Evolutionary conservation across 2,113 vertebrate genomes (phyloP).

Genomic region (Macaca fascicularis): T2T-MFA8v1.1 NC_088378.1:77178001-77178500

Average conservation of each 20-base stretch:
- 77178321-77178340: slow-evolving; percentile 82
- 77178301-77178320: slow-evolving; percentile 80
- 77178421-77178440: slow-evolving; percentile 84
- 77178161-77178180: slow-evolving; percentile 57
- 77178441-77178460: slow-evolving; percentile 84
- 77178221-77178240: slow-evolving; percentile 7
- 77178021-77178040: not conserved
- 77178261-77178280: slow-evolving; percentile 32
- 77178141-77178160: slow-evolving; percentile 22
- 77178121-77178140: slow-evolving; percentile 36
- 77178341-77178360: slow-evolving; percentile 82
- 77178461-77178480: slow-evolving; percentile 87
- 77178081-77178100: not conserved
- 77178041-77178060: not conserved
- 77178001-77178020: not conserved
- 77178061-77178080: slow-evolving; percentile 19
- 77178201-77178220: slow-evolving; percentile 18
- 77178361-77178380: slow-evolving; percentile 84
- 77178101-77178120: not conserved
- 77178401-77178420: slow-evolving; percentile 83
- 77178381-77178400: slow-evolving; percentile 80
- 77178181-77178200: slow-evolving; percentile 60
- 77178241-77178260: not conserved
- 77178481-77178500: slow-evolving; percentile 85
- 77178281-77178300: slow-evolving; percentile 66